Evolutionary conservation across 1,140 invertebrate species (phyloP), one percentile per base, ranked within the genome.

Genomic region (Scaptodrosophila lebanonensis): DNA sequence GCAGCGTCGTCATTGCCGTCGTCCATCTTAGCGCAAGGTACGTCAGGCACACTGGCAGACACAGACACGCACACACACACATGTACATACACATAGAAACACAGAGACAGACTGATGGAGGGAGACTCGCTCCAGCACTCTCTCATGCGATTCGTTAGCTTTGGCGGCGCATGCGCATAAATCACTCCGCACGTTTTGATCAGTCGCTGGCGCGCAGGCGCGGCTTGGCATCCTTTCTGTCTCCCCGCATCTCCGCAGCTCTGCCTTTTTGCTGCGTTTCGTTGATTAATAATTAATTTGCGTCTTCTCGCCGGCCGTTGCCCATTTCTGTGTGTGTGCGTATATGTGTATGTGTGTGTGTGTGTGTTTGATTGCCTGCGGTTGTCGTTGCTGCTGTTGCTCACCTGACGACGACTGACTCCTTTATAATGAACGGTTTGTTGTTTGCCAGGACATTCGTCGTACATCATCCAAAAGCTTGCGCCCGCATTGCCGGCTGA

Each of bases 271-370:
- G 54, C 53, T 83, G 70, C 57, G 64, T 70, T 83, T 71, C 72
- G 69, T 83, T 83, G 79, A 83, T 83, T 83, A 83, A 84, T 79
- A 83, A 83, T 83, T 83, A 83, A 83, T 83, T 83, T 84, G 72
- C 62, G 72, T 83, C 58, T 62, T 66, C 9, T 49, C 62, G 75
- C 75, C 62, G 66, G 72, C 48, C 67, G 70, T 40, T 54, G n/a
- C n/a, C n/a, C n/a, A n/a, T n/a, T n/a, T n/a, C n/a, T n/a, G n/a
- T n/a, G n/a, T n/a, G n/a, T n/a, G n/a, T n/a, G n/a, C n/a, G n/a
- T n/a, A n/a, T n/a, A n/a, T n/a, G n/a, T n/a, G n/a, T n/a, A n/a
- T n/a, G n/a, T n/a, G n/a, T n/a, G n/a, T n/a, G 58, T 69, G 58
- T 59, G 47, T 64, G 67, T 47, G 59, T 64, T 53, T 39, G 50